These are phyloP conservation scores for Leuciscus waleckii DNA, from an alignment of 2,797 vertebrate species.

Conservation along the genomic window DNA sequence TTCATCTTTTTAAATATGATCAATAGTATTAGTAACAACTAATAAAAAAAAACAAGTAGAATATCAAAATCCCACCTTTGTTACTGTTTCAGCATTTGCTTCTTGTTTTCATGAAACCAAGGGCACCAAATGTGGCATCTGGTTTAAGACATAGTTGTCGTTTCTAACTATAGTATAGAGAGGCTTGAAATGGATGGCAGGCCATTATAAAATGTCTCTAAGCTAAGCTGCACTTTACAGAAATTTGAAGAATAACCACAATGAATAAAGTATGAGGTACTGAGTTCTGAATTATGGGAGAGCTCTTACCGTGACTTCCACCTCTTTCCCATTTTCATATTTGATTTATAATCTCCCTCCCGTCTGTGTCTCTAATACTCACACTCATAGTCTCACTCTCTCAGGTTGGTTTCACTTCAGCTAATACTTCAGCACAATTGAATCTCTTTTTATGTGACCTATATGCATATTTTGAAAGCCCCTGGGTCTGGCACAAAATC, in stretches of 20 bases:
- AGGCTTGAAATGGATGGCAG: neutral
- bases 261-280: conserved; percentile 54
- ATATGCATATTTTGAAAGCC: conserved; percentile 48
- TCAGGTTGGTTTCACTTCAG: conserved; percentile 32
- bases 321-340: conserved; percentile 27
- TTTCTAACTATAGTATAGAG: conserved; percentile 5
- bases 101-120: conserved; percentile 2
- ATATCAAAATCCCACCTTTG: neutral
- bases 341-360: conserved; percentile 40
- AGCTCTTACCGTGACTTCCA: conserved; percentile 11
- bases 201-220: conserved; percentile 46
- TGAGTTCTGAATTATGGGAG: conserved; percentile 34
- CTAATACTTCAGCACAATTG: conserved; percentile 38
- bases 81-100: neutral
- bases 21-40: neutral
- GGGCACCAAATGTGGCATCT: too few species aligned
- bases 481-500: conserved; percentile 28
- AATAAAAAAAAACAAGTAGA: neutral
- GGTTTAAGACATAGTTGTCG: neutral
- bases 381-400: conserved; percentile 16
- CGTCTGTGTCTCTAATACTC: conserved; percentile 1
- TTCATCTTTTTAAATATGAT: neutral
- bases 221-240: conserved; percentile 47
- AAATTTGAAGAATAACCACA: conserved; percentile 45
- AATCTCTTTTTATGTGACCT: conserved; percentile 41